Percentiles rank a stretch among this genome's conserved stretches.
These are phyloP conservation scores for Campylorhamphus procurvoides DNA, from an alignment of 2,113 vertebrate species.

Conservation along the genomic window DNA sequence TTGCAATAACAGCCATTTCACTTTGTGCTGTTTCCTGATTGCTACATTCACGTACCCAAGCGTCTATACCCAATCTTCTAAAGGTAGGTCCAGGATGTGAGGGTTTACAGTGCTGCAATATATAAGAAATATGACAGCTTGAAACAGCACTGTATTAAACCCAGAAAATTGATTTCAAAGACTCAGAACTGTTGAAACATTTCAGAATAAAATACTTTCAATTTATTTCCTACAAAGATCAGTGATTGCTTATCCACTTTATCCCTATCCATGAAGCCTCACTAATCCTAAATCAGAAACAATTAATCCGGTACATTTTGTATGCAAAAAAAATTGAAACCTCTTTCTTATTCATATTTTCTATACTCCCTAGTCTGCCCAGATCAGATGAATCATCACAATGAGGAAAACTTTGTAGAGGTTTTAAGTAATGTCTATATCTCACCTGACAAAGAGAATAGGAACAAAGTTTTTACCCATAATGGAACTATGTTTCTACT, in stretches of 20 bases:
- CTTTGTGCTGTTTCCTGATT: background rate
- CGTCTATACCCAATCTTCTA: background rate
- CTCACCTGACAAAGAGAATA: background rate
- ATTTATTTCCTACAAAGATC: conserved; percentile 4
- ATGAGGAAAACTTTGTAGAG: background rate
- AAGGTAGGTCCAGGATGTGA: conserved; percentile 2
- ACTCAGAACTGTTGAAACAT: background rate
- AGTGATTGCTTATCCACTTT: background rate
- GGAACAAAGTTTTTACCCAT: background rate
- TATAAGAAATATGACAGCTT: conserved; percentile 6
- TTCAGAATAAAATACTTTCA: conserved; percentile 2
- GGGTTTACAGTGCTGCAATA: background rate
- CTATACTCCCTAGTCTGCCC: background rate
- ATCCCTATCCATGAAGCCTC: background rate
- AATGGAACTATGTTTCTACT: background rate
- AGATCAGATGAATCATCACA: background rate
- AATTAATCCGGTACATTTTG: background rate
- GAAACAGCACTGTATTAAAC: background rate
- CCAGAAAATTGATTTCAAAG: conserved; percentile 38
- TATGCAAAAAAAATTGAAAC: background rate
- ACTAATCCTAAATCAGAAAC: conserved; percentile 21
- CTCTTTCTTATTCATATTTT: background rate
- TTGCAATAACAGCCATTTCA: background rate
- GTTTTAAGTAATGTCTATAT: background rate
- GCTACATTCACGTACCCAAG: background rate